Conservation (phyloP, 2,888 invertebrate species). For the Apamea monoglypha region DNA sequence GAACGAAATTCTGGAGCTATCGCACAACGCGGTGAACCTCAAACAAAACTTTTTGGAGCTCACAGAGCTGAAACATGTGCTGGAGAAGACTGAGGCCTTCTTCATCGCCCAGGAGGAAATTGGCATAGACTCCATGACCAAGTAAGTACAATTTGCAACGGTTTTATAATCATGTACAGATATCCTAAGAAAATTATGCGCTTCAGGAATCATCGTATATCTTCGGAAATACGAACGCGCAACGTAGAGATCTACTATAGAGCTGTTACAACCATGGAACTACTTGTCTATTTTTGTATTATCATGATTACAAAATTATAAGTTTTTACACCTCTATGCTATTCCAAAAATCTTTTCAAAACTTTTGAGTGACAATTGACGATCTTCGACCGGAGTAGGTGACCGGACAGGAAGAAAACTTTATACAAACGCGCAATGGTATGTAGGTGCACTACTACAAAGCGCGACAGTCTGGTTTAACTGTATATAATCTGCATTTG, state of each 20-base stretch:
- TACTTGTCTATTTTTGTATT: not conserved
- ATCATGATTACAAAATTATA: not conserved
- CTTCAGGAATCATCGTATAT: not conserved
- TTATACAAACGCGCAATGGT: not conserved
- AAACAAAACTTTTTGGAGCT: slow-evolving; percentile 97
- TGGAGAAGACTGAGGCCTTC: slow-evolving; percentile 97
- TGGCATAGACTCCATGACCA: slow-evolving; percentile 92
- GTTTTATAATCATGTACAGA: not conserved
- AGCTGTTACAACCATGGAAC: not conserved
- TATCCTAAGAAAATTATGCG: not conserved
- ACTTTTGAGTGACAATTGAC: not conserved
- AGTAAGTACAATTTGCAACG: slow-evolving; percentile 75
- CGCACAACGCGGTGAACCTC: slow-evolving; percentile 97
- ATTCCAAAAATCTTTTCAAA: not conserved
- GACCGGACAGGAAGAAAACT: not conserved
- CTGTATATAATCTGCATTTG: too few relatives aligned
- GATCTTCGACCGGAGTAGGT: not conserved
- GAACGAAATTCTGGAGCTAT: slow-evolving; percentile 97
- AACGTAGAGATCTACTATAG: not conserved
- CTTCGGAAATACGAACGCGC: not conserved
- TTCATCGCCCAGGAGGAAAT: slow-evolving; percentile 95
- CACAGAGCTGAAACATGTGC: slow-evolving; percentile 96
- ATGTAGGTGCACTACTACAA: too few relatives aligned
- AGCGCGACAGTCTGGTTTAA: too few relatives aligned
- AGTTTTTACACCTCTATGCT: not conserved